A percentile compares a stretch with the other conserved stretches of the same genome.
These are phyloP conservation scores for Garrulus glandarius DNA, from an alignment of 2,797 vertebrate genomes.

Conservation along the genomic window DNA sequence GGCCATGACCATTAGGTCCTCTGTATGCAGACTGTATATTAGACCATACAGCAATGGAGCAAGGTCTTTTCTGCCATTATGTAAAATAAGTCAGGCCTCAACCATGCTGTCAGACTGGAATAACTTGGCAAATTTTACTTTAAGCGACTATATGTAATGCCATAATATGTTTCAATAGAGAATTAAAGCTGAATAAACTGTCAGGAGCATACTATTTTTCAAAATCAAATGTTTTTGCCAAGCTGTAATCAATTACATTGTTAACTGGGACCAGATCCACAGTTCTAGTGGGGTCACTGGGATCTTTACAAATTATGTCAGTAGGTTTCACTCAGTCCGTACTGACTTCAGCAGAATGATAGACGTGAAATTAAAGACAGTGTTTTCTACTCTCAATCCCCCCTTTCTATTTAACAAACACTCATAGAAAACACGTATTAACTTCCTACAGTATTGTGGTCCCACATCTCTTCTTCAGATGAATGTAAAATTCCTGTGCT, in stretches of 20 bases:
- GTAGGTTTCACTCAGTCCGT: not conserved
- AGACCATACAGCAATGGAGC: not conserved
- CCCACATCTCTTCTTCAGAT: not conserved
- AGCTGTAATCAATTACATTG: not conserved
- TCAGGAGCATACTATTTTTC: not conserved
- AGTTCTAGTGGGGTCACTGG: not conserved
- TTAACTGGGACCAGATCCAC: not conserved
- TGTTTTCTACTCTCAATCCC: not conserved
- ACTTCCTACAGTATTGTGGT: not conserved
- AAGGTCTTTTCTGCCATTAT: not conserved
- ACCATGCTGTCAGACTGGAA: not conserved
- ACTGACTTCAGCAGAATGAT: not conserved
- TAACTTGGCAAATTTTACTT: not conserved
- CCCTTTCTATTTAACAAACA: not conserved
- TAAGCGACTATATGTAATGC: not conserved
- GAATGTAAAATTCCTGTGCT: not conserved
- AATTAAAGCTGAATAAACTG: not conserved
- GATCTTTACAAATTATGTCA: not conserved
- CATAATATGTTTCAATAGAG: not conserved
- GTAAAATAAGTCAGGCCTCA: not conserved
- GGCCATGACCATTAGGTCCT: not conserved
- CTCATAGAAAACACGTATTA: not conserved
- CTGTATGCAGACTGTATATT: not conserved
- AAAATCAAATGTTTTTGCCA: not conserved
- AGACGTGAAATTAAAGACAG: not conserved